Evolutionary conservation across 2,113 vertebrate genomes (phyloP).

Genomic region (Ancistrus triradiatus): DNA sequence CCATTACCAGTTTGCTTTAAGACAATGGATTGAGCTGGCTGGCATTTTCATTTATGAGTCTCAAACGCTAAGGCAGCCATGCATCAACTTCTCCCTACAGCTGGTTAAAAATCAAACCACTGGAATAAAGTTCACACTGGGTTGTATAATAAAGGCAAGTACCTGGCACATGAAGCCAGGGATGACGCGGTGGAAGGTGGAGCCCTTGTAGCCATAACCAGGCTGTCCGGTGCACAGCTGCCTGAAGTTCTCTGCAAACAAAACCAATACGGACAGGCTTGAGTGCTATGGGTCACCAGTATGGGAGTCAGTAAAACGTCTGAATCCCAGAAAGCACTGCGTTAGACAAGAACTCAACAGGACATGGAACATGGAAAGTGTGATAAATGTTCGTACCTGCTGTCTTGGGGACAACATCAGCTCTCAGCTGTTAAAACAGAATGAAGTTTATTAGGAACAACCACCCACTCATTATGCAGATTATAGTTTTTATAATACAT

Average conservation of each 20-base stretch:
- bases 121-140: not conserved
- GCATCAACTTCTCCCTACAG: not conserved
- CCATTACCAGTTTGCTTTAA: too few species aligned
- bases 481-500: too few species aligned
- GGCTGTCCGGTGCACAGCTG: constrained; percentile 82
- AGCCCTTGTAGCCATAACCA: constrained; percentile 89
- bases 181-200: constrained; percentile 88
- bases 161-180: constrained; percentile 95
- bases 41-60: too few species aligned
- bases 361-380: not conserved
- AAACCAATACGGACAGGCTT: too few species aligned
- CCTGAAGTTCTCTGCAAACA: constrained; percentile 81
- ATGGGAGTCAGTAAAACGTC: not conserved
- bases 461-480: too few species aligned
- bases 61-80: not conserved
- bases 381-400: constrained; percentile 66
- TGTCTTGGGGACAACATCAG: constrained; percentile 85
- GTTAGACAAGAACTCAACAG: not conserved
- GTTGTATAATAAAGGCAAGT: not conserved
- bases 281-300: not conserved
- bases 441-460: too few species aligned
- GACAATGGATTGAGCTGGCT: too few species aligned
- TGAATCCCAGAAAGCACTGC: not conserved
- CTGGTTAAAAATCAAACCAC: not conserved
- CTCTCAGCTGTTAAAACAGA: constrained; percentile 65